Evolutionary conservation across 1,140 invertebrate species (phyloP).

Genomic region (Zaprionus capensis): DNA sequence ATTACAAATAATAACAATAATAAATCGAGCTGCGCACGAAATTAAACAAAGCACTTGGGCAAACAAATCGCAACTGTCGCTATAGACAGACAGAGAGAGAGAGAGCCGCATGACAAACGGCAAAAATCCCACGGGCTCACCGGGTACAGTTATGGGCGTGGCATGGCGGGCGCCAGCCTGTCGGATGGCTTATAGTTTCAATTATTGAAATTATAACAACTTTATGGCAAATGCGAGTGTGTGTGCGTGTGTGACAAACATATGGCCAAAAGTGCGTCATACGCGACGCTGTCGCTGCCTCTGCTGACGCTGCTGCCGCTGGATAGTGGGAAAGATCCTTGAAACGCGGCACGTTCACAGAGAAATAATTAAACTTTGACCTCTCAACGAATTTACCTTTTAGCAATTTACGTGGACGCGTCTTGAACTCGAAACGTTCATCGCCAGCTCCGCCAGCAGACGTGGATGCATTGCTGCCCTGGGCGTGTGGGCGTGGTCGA

Average conservation of each 20-base stretch:
- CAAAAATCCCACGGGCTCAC: constrained; percentile 13
- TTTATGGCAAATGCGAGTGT: constrained; percentile 11
- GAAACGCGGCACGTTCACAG: constrained; percentile 60
- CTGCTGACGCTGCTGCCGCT: not conserved
- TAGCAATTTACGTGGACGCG: constrained; percentile 77
- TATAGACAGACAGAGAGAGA: not conserved
- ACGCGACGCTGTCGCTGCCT: not conserved
- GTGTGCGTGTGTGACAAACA: constrained; percentile 43
- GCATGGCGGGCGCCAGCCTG: constrained; percentile 2
- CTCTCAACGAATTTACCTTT: constrained; percentile 64
- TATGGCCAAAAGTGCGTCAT: constrained; percentile 67
- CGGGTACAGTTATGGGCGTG: not conserved
- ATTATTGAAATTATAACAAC: constrained; percentile 66
- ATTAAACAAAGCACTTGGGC: not conserved
- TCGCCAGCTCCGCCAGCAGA: constrained; percentile 43
- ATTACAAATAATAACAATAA: not conserved
- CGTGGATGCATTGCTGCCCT: constrained; percentile 14
- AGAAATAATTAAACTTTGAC: constrained; percentile 26
- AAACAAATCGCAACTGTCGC: constrained; percentile 5
- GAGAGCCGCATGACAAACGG: constrained; percentile 1
- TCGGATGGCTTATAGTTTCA: constrained; percentile 28
- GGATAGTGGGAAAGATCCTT: constrained; percentile 19
- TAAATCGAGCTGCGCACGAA: not conserved
- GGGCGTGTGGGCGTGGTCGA: constrained; percentile 84
- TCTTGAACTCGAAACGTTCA: constrained; percentile 80